These are phyloP conservation scores for Dysdera silvatica DNA, from an alignment of 1,140 invertebrate genomes.

Conservation along the genomic window DNA sequence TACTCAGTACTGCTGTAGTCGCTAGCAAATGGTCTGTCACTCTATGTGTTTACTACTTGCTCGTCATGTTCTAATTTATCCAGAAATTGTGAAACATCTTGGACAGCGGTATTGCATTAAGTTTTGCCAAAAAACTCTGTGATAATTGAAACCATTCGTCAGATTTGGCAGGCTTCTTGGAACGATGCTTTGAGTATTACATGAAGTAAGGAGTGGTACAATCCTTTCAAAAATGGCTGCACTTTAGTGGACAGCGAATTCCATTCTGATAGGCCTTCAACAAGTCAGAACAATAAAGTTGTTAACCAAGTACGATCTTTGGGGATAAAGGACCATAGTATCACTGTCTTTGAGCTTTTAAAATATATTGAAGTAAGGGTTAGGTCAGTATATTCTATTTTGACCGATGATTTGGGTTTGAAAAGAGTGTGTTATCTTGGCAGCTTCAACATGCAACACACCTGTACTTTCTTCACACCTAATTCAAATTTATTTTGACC, in stretches of 20 bases:
- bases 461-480: no score
- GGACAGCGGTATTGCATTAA: conserved; percentile 30
- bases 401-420: conserved; percentile 32
- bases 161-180: conserved; percentile 32
- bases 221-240: conserved; percentile 34
- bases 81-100: conserved; percentile 1
- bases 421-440: conserved; percentile 32
- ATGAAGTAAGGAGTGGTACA: conserved; percentile 34
- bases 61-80: no score
- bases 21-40: no score
- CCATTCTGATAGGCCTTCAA: conserved; percentile 30
- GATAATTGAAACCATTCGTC: conserved; percentile 33
- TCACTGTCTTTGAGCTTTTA: conserved; percentile 30
- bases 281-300: conserved; percentile 30
- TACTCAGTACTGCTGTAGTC: no score
- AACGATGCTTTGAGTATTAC: conserved; percentile 34
- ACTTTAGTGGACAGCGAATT: conserved; percentile 34
- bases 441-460: no score
- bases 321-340: conserved; percentile 28
- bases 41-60: no score
- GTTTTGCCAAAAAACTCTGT: conserved; percentile 30
- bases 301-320: conserved; percentile 27
- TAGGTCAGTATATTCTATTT: conserved; percentile 21
- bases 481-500: no score
- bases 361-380: conserved; percentile 16